Evolutionary conservation across 2,113 vertebrate genomes (phyloP), one percentile per base, ranked within the genome.

Genomic region (Lichenostomus cassidix): DNA sequence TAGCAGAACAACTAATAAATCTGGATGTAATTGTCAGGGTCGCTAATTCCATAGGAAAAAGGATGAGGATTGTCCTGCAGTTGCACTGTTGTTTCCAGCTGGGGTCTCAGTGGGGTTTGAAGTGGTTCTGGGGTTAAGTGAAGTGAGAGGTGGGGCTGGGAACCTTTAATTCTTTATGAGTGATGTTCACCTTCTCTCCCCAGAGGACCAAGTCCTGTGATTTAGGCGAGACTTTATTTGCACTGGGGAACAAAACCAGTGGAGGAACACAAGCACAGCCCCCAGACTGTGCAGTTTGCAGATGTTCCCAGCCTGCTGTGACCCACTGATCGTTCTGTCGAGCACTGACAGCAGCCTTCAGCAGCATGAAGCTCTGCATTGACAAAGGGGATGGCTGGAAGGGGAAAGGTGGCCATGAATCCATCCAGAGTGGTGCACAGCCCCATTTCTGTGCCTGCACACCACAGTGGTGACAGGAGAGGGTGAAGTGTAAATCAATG

Each of bases 331-430:
- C 23, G 0, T 25, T 83, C 64, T 44, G 20, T 17, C 13, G 12
- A 46, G 15, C 31, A 4, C 33, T 39, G 29, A 11, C 15, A 8
- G 4, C 46, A 70, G 55, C 42, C 50, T 81, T 14, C 73, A 41
- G 10, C 28, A 33, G 37, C 29, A 4, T 5, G 9, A 44, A 28
- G 37, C 20, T 53, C 68, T 77, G 1, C 35, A 0, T 0, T 15
- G 39, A 3, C 25, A 27, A 3, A 60, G 65, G 59, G 21, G 39
- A 4, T 71, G 83, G 18, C 67, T 60, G 5, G 52, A 6, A 52
- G 18, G 49, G 10, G 52, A 25, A 27, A 15, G 16, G 23, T 22
- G 56, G 27, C 53, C 3, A 0, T 71, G 31, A 5, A 29, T 62
- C 39, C 58, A 44, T 64, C 65, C 81, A 11, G 7, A 1, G 58